Percentiles rank a stretch among this genome's conserved stretches.
These are phyloP conservation scores for Mechanitis messenoides DNA, from an alignment of 2,888 invertebrate species.

Conservation along the genomic window DNA sequence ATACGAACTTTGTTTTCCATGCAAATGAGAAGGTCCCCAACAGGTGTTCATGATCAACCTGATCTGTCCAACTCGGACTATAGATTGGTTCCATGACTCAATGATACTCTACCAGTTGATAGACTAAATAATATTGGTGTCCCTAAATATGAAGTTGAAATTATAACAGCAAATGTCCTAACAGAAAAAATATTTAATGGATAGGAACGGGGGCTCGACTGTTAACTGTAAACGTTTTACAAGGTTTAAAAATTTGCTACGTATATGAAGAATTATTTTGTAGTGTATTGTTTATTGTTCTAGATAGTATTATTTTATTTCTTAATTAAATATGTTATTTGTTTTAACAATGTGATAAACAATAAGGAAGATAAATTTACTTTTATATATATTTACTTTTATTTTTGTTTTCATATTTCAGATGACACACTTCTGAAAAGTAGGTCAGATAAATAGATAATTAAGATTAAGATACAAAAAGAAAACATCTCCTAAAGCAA, in stretches of 20 bases:
- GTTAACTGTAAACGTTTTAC: constrained; percentile 51
- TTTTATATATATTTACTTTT: no score
- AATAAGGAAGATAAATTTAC: no score
- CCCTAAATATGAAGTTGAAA: constrained; percentile 7
- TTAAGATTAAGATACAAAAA: no score
- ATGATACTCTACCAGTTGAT: constrained; percentile 21
- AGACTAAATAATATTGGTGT: constrained; percentile 8
- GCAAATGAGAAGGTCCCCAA: constrained; percentile 65
- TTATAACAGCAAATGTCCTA: constrained; percentile 3
- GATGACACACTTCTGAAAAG: no score
- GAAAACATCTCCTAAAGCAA: no score
- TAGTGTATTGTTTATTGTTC: constrained; percentile 28
- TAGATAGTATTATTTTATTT: not conserved
- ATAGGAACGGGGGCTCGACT: constrained; percentile 40
- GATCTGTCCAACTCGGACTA: constrained; percentile 84
- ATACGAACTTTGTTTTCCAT: constrained; percentile 61
- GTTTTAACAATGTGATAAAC: not conserved
- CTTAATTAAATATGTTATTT: constrained; percentile 11
- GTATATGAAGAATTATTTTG: constrained; percentile 57
- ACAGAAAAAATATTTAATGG: constrained; percentile 11
- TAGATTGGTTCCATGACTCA: constrained; percentile 81
- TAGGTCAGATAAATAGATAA: no score
- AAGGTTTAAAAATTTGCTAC: constrained; percentile 59
- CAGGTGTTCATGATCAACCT: constrained; percentile 71
- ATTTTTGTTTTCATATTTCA: no score